phyloP scores from a whole-genome alignment of 2,888 invertebrate genomes.

The Caenorhabditis japonica region DNA sequence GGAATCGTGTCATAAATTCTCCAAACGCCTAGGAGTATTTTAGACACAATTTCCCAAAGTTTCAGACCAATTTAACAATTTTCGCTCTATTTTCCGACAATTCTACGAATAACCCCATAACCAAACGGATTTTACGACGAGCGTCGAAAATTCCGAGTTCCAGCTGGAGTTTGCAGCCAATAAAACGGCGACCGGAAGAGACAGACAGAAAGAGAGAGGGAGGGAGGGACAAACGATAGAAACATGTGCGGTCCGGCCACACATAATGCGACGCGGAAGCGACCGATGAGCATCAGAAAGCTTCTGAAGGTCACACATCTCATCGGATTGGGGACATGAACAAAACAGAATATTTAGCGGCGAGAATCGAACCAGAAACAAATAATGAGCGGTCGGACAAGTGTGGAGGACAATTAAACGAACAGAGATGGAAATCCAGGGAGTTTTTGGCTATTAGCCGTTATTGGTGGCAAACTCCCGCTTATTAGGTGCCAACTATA shows the following conservation, averaged over 20 bases:
- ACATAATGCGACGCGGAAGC: conserved; percentile 38
- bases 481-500: no score
- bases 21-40: no score
- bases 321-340: conserved; percentile 30
- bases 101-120: conserved; percentile 34
- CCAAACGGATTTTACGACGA: conserved; percentile 12
- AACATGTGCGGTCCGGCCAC: conserved; percentile 24
- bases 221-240: no score
- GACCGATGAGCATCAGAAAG: conserved; percentile 15
- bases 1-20: no score
- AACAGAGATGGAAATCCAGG: conserved; percentile 1
- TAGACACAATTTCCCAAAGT: no score
- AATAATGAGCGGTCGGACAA: conserved; percentile 36
- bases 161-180: conserved; percentile 32
- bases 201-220: no score
- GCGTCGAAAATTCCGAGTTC: conserved; percentile 4
- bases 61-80: no score
- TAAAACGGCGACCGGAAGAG: conserved; percentile 25
- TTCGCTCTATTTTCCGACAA: no score
- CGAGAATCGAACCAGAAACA: conserved; percentile 47
- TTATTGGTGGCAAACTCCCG: no score
- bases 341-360: background rate
- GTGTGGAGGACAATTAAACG: conserved; percentile 19
- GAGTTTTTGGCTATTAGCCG: no score
- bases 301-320: conserved; percentile 45